These are phyloP conservation scores for Zosterops hypoxanthus DNA, from an alignment of 2,113 vertebrate species.

Conservation along the genomic window DNA sequence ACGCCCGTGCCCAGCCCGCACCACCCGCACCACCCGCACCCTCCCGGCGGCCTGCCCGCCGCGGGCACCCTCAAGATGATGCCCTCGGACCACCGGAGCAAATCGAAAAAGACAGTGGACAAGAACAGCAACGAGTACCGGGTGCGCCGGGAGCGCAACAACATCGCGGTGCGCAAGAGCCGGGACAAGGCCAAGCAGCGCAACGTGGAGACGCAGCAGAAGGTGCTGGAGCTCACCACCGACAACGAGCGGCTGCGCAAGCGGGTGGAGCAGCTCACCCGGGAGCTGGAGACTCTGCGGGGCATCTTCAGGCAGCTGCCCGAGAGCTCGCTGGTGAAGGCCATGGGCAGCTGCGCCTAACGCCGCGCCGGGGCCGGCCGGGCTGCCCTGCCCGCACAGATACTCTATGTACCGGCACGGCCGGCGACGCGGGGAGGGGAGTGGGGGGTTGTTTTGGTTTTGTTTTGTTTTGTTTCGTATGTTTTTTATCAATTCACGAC, in stretches of 20 bases:
- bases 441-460: not conserved
- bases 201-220: conserved; percentile 97
- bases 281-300: conserved; percentile 93
- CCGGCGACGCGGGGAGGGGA: not conserved
- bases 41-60: conserved; percentile 37
- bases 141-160: conserved; percentile 94
- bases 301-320: conserved; percentile 97
- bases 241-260: conserved; percentile 96
- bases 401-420: not conserved
- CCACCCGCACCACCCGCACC: conserved; percentile 68
- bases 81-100: conserved; percentile 73
- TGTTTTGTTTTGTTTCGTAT: not conserved
- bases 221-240: conserved; percentile 89
- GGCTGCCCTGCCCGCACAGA: not conserved
- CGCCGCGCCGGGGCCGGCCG: not conserved
- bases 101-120: conserved; percentile 90
- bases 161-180: conserved; percentile 97
- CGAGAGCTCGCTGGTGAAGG: conserved; percentile 91
- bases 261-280: conserved; percentile 93
- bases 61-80: conserved; percentile 43
- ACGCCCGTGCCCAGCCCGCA: conserved; percentile 95
- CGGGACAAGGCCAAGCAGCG: conserved; percentile 97
- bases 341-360: conserved; percentile 89
- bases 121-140: conserved; percentile 95
- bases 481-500: conserved; percentile 14